Evolutionary conservation across 1,140 invertebrate genomes (phyloP), one percentile per base, ranked within the genome.

Genomic region (Bactericera cockerelli): DNA sequence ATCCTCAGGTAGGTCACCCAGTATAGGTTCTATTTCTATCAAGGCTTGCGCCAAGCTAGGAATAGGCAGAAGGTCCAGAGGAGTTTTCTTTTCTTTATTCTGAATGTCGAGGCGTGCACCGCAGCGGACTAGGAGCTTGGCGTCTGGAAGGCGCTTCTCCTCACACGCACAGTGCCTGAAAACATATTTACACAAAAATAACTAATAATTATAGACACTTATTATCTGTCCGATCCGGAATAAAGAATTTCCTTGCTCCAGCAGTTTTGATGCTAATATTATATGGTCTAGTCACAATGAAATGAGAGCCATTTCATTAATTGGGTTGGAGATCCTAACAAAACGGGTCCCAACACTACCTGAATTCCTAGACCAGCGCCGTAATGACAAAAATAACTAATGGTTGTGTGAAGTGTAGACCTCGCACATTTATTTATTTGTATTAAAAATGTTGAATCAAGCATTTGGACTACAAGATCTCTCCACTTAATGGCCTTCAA

Each of bases 141-240:
- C 81, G 61, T 79, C 81, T 61, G 84, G 80, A 62, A 77, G 71
- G 64, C 83, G 76, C 66, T 87, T 80, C 72, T 91, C 88, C 71
- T 92, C 88, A 74, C 87, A 91, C 21, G 86, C 84, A 61, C 90
- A 76, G 74, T 92, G 88, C 60, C 82, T 84, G 69, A 62, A 76
- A 75, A n/a, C n/a, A 31, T 63, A 61, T 10, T 8, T 8, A 21
- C 13, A 19, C 2, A 14, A 4, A 16, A 58, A 14, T 33, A 58
- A 61, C 58, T 38, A 58, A 31, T 36, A 28, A 62, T 19, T 10
- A 10, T 55, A n/a, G 11, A 21, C 36, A 58, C 16, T 21, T 38
- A 58, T 59, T 28, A 36, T 6, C 25, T 1, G 22, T 19, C 24
- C 4, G 49, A n/a, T 21, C 16, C 3, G 1, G 28, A 16, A 24